Percentiles rank a stretch among this genome's conserved stretches.
phyloP scores from a whole-genome alignment of 2,113 vertebrate genomes.

The Zosterops lateralis region DNA sequence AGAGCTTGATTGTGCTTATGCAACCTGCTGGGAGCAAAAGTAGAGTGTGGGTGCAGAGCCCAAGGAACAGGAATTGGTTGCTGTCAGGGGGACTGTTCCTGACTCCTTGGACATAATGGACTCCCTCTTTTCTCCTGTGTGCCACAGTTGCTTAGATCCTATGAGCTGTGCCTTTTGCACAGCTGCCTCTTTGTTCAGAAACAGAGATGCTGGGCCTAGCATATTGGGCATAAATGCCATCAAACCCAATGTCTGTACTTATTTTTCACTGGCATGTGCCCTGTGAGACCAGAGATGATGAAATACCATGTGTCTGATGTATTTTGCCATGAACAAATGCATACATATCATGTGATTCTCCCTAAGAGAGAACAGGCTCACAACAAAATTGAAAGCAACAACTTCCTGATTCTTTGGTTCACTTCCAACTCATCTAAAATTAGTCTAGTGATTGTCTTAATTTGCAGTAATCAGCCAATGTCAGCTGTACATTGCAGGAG shows the following conservation, averaged over 20 bases:
- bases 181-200: neutral
- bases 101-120: rapidly evolving
- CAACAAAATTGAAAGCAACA: neutral
- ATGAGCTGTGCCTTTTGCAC: neutral
- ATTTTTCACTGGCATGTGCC: neutral
- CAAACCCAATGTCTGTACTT: neutral
- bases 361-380: neutral
- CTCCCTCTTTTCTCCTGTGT: neutral
- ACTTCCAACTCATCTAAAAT: neutral
- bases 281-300: neutral
- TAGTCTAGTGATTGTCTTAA: neutral
- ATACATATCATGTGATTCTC: neutral
- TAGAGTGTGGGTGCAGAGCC: neutral
- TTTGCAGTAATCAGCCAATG: neutral
- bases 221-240: neutral
- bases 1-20: neutral
- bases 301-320: neutral
- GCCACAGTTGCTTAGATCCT: neutral
- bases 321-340: neutral
- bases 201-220: neutral
- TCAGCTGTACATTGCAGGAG: neutral
- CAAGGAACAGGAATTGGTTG: neutral
- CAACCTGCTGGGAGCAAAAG: neutral
- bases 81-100: neutral
- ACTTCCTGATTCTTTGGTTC: neutral